Evolutionary conservation across 2,797 vertebrate species (phyloP), one percentile per base, ranked within the genome.

Genomic region (Loris lydekkerianus): DNA sequence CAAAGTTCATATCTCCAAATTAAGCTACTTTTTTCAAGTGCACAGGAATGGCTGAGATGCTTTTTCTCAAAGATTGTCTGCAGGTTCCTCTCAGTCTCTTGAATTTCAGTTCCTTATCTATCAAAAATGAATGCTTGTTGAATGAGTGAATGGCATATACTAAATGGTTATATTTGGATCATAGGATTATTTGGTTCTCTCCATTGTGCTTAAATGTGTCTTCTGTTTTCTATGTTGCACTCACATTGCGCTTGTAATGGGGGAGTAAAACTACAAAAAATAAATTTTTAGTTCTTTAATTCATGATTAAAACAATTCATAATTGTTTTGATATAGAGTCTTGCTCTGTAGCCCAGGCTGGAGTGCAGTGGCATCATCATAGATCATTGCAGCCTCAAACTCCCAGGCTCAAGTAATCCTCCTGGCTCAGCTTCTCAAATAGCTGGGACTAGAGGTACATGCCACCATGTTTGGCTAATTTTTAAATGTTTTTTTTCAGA

Each of bases 221-320:
- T 86, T 91, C n/a, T 69, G 11, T 89, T 80, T 93, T 58, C 43
- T 3, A 4, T 40, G 14, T 60, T 65, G 18, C 31, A 65, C 25
- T 78, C 75, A 92, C 11, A 53, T 87, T 61, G 29, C 67, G 76
- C 84, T 65, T 49, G 1, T 61, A 86, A 75, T 77, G 11, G 8
- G 34, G 65, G 93, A 94, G 31, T 72, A 87, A 93, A 90, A 25
- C 85, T 40, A 61, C 5, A 89, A 95, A 92, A 84, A 61, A 8
- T 0, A 46, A 73, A 94, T 2, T n/a, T 92, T 83, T 65, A 17
- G 49, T 31, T 65, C 15, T 65, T 63, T 63, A 63, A 63, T 67
- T 65, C 49, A 15, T 53, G 13, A 63, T 14, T 63, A 40, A 40
- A 40, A 40, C 40, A 40, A 40, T 40, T 40, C 40, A 40, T 65